These are phyloP conservation scores for Protonibea diacanthus DNA, from an alignment of 2,797 vertebrate species.

Conservation along the genomic window DNA sequence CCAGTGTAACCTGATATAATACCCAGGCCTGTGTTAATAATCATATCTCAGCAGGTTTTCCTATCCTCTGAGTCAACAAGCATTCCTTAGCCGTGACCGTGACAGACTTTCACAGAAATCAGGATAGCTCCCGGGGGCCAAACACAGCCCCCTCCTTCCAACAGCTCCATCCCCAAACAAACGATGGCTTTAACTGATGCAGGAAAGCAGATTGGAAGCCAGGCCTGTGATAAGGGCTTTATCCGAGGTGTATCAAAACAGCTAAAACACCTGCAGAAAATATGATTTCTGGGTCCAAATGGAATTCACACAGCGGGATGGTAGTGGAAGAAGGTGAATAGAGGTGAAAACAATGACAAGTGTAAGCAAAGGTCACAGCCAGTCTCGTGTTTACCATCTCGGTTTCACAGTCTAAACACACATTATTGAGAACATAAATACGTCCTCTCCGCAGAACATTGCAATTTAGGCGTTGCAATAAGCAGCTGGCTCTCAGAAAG, in stretches of 20 bases:
- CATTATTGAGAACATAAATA: conserved; percentile 5
- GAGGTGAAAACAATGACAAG: neutral
- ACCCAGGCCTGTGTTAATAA: conserved; percentile 57
- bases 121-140: conserved; percentile 22
- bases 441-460: neutral
- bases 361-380: conserved; percentile 3
- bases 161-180: conserved; percentile 41
- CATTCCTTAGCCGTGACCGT: conserved; percentile 57
- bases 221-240: conserved; percentile 43
- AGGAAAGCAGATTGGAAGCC: conserved; percentile 35
- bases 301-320: neutral
- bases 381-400: neutral
- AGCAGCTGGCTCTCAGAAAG: neutral
- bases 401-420: neutral
- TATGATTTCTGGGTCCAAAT: conserved; percentile 12
- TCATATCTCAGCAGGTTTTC: conserved; percentile 56
- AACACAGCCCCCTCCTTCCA: neutral
- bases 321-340: neutral
- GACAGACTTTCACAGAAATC: conserved; percentile 55
- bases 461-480: neutral
- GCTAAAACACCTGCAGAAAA: conserved; percentile 57
- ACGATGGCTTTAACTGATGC: conserved; percentile 43
- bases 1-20: conserved; percentile 46
- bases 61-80: conserved; percentile 39
- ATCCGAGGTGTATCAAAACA: conserved; percentile 60